Evolutionary conservation across 2,888 invertebrate genomes (phyloP).

Genomic region (Stenichneumon culpator): DNA sequence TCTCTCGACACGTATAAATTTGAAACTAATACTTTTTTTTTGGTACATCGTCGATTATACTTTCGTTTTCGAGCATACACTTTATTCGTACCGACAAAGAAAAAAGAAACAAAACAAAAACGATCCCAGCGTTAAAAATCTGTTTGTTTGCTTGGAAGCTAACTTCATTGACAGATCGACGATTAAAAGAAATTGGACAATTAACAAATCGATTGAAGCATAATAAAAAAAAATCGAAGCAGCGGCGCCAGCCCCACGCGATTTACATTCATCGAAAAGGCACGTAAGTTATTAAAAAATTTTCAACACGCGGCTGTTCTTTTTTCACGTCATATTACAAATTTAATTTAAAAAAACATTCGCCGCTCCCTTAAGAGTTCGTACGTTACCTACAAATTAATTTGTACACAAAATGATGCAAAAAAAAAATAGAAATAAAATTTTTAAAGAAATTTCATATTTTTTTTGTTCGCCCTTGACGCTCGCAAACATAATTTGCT

Average conservation of each 20-base stretch:
- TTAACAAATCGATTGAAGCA: constrained; percentile 29
- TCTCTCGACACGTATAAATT: constrained; percentile 40
- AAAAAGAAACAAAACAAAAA: constrained; percentile 43
- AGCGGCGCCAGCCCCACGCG: constrained; percentile 47
- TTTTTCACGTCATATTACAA: constrained; percentile 12
- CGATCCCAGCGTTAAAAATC: constrained; percentile 37
- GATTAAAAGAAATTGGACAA: not conserved
- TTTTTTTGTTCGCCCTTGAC: constrained; percentile 36
- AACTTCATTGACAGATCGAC: constrained; percentile 34
- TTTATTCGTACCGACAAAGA: constrained; percentile 37
- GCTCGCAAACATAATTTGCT: constrained; percentile 45
- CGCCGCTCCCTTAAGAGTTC: constrained; percentile 30
- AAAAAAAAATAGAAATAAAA: constrained; percentile 24
- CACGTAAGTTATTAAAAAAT: constrained; percentile 59
- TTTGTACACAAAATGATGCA: constrained; percentile 54
- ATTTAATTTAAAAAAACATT: constrained; percentile 27
- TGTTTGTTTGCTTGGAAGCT: constrained; percentile 33
- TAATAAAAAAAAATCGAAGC: constrained; percentile 23
- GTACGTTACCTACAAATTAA: constrained; percentile 64
- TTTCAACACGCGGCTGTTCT: constrained; percentile 43
- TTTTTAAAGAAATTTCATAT: constrained; percentile 13
- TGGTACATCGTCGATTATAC: constrained; percentile 67
- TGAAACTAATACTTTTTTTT: constrained; percentile 67
- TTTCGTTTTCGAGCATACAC: constrained; percentile 48
- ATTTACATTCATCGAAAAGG: constrained; percentile 66